Evolutionary conservation across 64 coral and sea anemone species (phyloP).

Genomic region (Anthopleura sola): DNA sequence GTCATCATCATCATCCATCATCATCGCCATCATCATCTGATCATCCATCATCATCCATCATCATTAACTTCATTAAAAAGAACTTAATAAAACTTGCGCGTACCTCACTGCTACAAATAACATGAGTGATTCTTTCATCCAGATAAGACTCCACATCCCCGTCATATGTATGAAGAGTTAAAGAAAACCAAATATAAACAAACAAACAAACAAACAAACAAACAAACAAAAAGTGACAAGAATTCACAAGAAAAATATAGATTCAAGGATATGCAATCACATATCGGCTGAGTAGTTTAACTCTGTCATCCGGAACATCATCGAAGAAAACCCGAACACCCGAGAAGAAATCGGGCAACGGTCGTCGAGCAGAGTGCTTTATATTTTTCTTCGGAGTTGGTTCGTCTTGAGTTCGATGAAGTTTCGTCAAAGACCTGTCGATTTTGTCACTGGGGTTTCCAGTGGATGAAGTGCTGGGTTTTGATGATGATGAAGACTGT

Average conservation of each 20-base stretch:
- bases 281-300: constrained; percentile 59
- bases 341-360: constrained; percentile 58
- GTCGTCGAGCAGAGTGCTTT: neutral
- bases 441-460: neutral
- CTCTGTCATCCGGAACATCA: constrained; percentile 41
- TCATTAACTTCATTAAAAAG: too few relatives aligned
- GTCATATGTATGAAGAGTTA: constrained; percentile 66
- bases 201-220: neutral
- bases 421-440: neutral
- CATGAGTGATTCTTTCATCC: constrained; percentile 43
- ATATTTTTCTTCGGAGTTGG: neutral
- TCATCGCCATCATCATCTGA: too few relatives aligned
- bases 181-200: neutral
- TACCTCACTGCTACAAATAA: constrained; percentile 44
- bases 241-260: neutral
- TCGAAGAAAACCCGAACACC: constrained; percentile 64
- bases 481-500: neutral
- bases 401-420: neutral
- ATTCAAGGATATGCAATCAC: constrained; percentile 88
- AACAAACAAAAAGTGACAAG: neutral
- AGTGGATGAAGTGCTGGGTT: neutral
- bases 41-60: too few relatives aligned
- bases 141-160: constrained; percentile 52
- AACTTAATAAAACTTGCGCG: constrained; percentile 9
- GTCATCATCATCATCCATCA: too few relatives aligned